Evolutionary conservation across 2,888 invertebrate genomes (phyloP).

Genomic region (Trichogramma evanescens): DNA sequence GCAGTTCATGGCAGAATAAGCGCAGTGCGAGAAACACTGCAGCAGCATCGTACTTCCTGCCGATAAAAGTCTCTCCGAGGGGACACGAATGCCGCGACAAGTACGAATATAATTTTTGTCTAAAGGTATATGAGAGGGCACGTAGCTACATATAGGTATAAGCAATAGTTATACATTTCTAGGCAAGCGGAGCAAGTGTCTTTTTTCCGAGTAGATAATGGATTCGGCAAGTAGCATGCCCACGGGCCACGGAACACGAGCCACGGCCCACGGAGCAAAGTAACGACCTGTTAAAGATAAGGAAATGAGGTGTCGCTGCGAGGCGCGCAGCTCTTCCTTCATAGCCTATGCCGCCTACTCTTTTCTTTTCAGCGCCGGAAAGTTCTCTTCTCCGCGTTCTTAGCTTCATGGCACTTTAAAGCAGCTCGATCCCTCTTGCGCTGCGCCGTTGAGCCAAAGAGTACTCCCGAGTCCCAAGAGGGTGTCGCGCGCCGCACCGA

Average conservation of each 20-base stretch:
- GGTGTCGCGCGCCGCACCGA: constrained; percentile 14
- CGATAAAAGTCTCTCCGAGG: constrained; percentile 16
- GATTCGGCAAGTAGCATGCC: not conserved
- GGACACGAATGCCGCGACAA: not conserved
- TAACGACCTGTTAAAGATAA: constrained; percentile 48
- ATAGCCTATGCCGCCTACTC: no score
- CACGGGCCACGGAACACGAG: constrained; percentile 11
- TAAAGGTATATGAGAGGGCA: no score
- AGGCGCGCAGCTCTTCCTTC: no score
- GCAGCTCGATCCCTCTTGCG: constrained; percentile 11
- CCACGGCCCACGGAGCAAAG: constrained; percentile 24
- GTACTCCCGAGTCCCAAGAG: constrained; percentile 20
- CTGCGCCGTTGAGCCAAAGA: constrained; percentile 10
- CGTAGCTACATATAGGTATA: no score
- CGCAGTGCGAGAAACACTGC: not conserved
- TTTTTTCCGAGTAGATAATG: not conserved
- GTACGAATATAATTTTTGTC: not conserved
- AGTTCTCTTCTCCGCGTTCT: no score
- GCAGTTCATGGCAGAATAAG: no score
- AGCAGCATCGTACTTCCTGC: constrained; percentile 8
- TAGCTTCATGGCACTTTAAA: no score
- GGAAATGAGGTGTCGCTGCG: constrained; percentile 47
- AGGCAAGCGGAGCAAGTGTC: no score
- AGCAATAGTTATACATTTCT: no score
- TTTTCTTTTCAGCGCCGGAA: no score